Evolutionary conservation across 2,113 vertebrate species (phyloP).

Genomic region (Axis porcinus): DNA sequence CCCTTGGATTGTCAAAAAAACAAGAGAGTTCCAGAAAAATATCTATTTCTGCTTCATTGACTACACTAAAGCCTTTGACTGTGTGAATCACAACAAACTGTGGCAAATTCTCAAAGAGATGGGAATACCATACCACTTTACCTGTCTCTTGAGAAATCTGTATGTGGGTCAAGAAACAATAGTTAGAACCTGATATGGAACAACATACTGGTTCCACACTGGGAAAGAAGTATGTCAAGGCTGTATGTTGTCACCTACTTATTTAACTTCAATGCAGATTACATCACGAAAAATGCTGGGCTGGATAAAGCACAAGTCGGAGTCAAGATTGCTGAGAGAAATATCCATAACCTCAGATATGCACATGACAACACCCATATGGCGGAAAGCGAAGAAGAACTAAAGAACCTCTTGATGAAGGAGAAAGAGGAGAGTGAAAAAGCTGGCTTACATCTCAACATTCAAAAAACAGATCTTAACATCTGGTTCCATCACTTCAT

Average conservation of each 20-base stretch:
- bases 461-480: background rate
- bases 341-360: background rate
- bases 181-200: background rate
- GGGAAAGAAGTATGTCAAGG: background rate
- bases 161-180: background rate
- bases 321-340: background rate
- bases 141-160: background rate
- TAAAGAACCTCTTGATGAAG: background rate
- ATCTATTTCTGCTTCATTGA: background rate
- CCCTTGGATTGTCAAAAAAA: background rate
- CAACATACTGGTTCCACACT: background rate
- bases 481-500: background rate
- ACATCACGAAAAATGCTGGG: background rate
- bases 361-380: background rate
- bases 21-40: background rate
- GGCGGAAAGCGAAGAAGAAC: background rate
- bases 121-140: background rate
- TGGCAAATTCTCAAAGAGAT: background rate
- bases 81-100: background rate
- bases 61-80: background rate
- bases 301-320: background rate
- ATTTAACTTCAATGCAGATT: background rate
- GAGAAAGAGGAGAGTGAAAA: background rate
- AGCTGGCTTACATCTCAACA: background rate
- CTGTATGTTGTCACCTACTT: background rate